Evolutionary conservation across 2,888 invertebrate genomes (phyloP).

Genomic region (Andrena camellia): DNA sequence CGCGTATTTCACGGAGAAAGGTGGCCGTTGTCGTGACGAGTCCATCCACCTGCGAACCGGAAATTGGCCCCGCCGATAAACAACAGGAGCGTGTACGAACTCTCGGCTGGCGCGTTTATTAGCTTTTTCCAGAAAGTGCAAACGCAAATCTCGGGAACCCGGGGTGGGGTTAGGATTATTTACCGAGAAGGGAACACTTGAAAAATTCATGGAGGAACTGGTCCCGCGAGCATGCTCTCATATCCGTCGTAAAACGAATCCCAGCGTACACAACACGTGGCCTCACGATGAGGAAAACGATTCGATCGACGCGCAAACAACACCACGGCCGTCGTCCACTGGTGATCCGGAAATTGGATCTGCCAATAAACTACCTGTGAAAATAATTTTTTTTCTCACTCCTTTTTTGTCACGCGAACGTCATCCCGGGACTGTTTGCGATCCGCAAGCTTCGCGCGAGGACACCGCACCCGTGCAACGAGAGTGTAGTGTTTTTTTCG

Average conservation of each 20-base stretch:
- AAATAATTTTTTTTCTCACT: constrained; percentile 64
- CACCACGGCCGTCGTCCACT: constrained; percentile 52
- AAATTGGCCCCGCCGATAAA: constrained; percentile 68
- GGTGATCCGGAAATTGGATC: constrained; percentile 70
- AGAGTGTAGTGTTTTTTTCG: background rate
- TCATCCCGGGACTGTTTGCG: constrained; percentile 40
- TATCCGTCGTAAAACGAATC: constrained; percentile 70
- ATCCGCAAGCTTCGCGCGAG: constrained; percentile 9
- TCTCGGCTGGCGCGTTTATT: constrained; percentile 33
- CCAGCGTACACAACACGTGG: constrained; percentile 63
- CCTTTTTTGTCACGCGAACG: constrained; percentile 21
- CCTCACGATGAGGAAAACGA: constrained; percentile 54
- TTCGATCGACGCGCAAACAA: constrained; percentile 65
- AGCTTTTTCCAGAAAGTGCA: constrained; percentile 27
- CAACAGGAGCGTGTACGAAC: constrained; percentile 49
- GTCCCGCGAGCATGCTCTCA: constrained; percentile 60
- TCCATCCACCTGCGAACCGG: constrained; percentile 62
- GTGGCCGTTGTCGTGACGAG: constrained; percentile 15
- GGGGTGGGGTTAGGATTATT: constrained; percentile 54
- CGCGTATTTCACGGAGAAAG: constrained; percentile 41
- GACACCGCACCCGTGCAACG: constrained; percentile 17
- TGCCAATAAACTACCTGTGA: constrained; percentile 70
- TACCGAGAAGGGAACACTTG: constrained; percentile 56
- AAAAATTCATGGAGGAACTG: constrained; percentile 68
- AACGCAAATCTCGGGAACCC: constrained; percentile 21